phyloP scores from a whole-genome alignment of 1,140 invertebrate genomes.

The Forficula auricularia region DNA sequence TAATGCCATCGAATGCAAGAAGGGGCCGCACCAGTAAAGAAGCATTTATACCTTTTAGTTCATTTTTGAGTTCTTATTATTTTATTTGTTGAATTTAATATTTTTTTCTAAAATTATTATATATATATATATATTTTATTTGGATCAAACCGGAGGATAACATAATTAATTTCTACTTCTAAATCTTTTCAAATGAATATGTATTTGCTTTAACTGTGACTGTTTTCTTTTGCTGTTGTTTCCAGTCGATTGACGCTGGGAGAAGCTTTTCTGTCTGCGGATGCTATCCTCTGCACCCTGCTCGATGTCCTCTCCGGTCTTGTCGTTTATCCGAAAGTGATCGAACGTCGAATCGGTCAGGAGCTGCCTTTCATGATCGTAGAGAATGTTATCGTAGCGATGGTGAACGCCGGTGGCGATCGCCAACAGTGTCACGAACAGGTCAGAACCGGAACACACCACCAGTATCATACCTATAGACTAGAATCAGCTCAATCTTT shows the following conservation, averaged over 20 bases:
- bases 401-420: conserved; percentile 86
- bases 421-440: conserved; percentile 36
- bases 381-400: conserved; percentile 94
- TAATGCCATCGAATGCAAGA: too few species aligned
- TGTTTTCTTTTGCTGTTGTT: not conserved
- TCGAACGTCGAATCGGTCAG: conserved; percentile 63
- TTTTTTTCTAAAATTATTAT: too few species aligned
- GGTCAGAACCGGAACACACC: too few species aligned
- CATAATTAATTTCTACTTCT: not conserved
- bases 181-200: not conserved
- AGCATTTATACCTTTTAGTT: too few species aligned
- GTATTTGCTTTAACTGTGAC: not conserved
- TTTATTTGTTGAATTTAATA: too few species aligned
- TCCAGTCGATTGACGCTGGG: conserved; percentile 65
- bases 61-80: too few species aligned
- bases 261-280: conserved; percentile 84
- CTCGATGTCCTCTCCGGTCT: conserved; percentile 85
- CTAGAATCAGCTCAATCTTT: too few species aligned
- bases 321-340: conserved; percentile 87
- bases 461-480: too few species aligned
- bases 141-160: not conserved
- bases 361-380: conserved; percentile 94
- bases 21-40: too few species aligned
- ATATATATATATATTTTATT: conserved; percentile 1
- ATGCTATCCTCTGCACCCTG: conserved; percentile 73